Percentiles rank a stretch among this genome's conserved stretches.
Conservation (phyloP, 1,140 invertebrate genomes). For the Alviniconcha marisindica region DNA sequence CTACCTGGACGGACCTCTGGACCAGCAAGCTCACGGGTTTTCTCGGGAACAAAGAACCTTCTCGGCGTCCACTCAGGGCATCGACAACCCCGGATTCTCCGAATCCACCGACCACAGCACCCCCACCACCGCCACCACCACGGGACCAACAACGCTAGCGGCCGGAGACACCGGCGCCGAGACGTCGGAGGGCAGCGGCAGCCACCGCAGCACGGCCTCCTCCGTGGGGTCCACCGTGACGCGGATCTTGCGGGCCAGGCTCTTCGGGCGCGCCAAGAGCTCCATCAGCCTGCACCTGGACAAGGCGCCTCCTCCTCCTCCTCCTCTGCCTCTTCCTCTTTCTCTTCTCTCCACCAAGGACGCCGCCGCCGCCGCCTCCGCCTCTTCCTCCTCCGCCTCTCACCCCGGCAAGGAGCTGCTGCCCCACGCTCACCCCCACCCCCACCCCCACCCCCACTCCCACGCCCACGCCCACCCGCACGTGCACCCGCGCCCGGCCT, state of each 20-base stretch:
- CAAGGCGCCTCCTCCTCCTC: no score
- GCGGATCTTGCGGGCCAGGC: slow-evolving; percentile 39
- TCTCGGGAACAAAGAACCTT: slow-evolving; percentile 21
- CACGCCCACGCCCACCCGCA: neutral
- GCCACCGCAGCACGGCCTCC: neutral
- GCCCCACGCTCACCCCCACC: neutral
- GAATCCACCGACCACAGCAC: slow-evolving; percentile 6
- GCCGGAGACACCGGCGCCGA: neutral
- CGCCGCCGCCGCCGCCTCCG: neutral
- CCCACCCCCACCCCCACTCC: slow-evolving; percentile 2
- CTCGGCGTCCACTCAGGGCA: slow-evolving; percentile 19
- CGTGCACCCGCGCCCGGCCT: slow-evolving; percentile 41
- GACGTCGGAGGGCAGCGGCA: neutral
- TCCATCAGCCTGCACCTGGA: slow-evolving; percentile 47
- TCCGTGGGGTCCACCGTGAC: slow-evolving; percentile 45
- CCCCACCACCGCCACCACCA: neutral
- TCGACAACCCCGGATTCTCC: slow-evolving; percentile 31
- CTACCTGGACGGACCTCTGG: neutral
- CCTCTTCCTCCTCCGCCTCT: neutral
- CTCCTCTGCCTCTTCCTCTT: neutral
- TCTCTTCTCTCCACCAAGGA: neutral
- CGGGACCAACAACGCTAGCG: no score
- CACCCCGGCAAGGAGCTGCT: slow-evolving; percentile 5
- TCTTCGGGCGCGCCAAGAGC: slow-evolving; percentile 47
- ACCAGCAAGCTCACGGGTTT: slow-evolving; percentile 16